Conservation (phyloP, 2,888 invertebrate species). For the Fragum whitleyi region DNA sequence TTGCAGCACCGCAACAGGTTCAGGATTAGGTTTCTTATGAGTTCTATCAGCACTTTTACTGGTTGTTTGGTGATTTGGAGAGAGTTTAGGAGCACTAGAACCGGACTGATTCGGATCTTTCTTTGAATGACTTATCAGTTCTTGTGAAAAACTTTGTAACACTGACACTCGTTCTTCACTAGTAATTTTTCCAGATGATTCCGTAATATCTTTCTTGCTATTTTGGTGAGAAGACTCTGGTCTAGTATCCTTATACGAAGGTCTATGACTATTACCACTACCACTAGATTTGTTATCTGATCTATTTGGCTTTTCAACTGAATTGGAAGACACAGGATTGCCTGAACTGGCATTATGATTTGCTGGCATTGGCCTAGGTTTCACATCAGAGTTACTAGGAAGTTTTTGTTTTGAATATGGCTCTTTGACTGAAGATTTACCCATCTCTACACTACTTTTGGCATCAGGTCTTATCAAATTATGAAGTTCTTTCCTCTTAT, state of each 20-base stretch:
- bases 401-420: neutral
- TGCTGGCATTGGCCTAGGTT: neutral
- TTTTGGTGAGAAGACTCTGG: constrained; percentile 25
- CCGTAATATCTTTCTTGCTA: constrained; percentile 2
- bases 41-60: constrained; percentile 21
- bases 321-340: constrained; percentile 15
- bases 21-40: constrained; percentile 25
- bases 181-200: constrained; percentile 30
- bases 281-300: constrained; percentile 20
- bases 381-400: neutral
- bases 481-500: neutral
- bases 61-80: constrained; percentile 26
- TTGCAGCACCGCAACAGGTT: constrained; percentile 38
- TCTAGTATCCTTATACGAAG: constrained; percentile 23
- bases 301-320: constrained; percentile 5
- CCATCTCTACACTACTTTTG: neutral
- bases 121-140: constrained; percentile 42
- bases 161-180: constrained; percentile 46
- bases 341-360: constrained; percentile 12
- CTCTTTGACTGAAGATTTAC: neutral
- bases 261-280: constrained; percentile 8
- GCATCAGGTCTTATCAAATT: neutral
- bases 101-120: constrained; percentile 31
- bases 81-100: constrained; percentile 22
- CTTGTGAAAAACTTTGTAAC: constrained; percentile 41